Evolutionary conservation across 1,140 invertebrate genomes (phyloP).

Genomic region (Drosophila novamexicana): DNA sequence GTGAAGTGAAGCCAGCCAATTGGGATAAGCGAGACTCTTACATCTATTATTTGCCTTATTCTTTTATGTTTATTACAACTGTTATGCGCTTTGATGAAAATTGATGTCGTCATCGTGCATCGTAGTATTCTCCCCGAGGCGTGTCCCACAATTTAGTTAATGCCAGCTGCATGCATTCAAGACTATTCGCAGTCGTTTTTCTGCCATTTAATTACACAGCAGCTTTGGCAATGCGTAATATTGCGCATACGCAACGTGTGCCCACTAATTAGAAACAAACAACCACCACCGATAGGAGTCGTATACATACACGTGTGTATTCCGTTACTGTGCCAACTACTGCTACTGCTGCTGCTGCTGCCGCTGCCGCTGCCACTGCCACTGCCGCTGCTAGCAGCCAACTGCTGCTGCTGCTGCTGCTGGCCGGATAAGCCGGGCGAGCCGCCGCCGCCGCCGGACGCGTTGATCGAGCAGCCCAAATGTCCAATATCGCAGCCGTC

Average conservation of each 20-base stretch:
- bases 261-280: conserved; percentile 40
- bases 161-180: conserved; percentile 27
- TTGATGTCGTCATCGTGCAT: conserved; percentile 75
- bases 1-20: not conserved
- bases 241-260: conserved; percentile 68
- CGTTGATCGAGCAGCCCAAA: conserved; percentile 43
- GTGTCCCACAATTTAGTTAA: conserved; percentile 54
- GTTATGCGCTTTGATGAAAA: conserved; percentile 32
- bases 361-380: conserved; percentile 1
- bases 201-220: conserved; percentile 19
- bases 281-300: conserved; percentile 38
- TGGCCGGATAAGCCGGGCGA: conserved; percentile 17
- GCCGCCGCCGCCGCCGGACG: not conserved
- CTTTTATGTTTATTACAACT: conserved; percentile 51
- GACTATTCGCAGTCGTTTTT: conserved; percentile 5
- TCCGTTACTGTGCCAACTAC: conserved; percentile 44
- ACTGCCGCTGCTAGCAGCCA: conserved; percentile 9
- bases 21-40: conserved; percentile 29
- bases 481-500: conserved; percentile 78
- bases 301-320: conserved; percentile 66
- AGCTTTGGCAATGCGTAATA: conserved; percentile 59
- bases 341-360: conserved; percentile 10
- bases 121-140: conserved; percentile 23
- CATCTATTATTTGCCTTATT: conserved; percentile 56
- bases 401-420: conserved; percentile 18